phyloP scores from a whole-genome alignment of 2,888 invertebrate genomes.

The Keiferia lycopersicella region DNA sequence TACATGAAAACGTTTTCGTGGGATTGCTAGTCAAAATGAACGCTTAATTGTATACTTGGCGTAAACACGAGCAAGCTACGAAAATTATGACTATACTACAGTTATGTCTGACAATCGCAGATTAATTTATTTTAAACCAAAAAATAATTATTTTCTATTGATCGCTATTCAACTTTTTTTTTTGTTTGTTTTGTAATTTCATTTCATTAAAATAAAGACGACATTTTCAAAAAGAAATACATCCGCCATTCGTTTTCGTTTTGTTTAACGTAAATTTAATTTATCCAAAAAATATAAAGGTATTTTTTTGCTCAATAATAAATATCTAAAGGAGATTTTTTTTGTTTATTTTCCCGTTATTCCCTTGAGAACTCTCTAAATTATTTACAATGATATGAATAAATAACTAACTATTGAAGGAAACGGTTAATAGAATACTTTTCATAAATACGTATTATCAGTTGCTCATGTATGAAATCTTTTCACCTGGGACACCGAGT shows the following conservation, averaged over 20 bases:
- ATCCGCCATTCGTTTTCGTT: not conserved
- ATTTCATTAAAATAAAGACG: not conserved
- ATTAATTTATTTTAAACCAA: no score
- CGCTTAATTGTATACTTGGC: no score
- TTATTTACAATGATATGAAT: slow-evolving; percentile 1
- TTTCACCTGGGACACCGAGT: no score
- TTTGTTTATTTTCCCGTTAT: not conserved
- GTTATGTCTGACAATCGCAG: no score
- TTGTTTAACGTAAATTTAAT: not conserved
- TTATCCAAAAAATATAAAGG: not conserved
- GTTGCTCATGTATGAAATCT: no score
- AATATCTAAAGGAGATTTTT: not conserved
- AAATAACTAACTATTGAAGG: not conserved
- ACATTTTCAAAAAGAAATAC: not conserved
- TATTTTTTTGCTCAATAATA: slow-evolving; percentile 6
- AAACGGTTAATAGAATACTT: not conserved
- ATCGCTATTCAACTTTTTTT: no score
- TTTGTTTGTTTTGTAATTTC: not conserved
- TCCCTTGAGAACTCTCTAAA: not conserved
- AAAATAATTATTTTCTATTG: no score
- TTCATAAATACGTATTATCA: no score
- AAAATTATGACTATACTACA: no score
- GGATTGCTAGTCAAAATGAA: no score
- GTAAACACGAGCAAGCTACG: no score
- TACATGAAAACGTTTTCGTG: no score